These are phyloP conservation scores for Leptopilina drosophilae DNA, from an alignment of 2,888 invertebrate genomes.

Conservation along the genomic window DNA sequence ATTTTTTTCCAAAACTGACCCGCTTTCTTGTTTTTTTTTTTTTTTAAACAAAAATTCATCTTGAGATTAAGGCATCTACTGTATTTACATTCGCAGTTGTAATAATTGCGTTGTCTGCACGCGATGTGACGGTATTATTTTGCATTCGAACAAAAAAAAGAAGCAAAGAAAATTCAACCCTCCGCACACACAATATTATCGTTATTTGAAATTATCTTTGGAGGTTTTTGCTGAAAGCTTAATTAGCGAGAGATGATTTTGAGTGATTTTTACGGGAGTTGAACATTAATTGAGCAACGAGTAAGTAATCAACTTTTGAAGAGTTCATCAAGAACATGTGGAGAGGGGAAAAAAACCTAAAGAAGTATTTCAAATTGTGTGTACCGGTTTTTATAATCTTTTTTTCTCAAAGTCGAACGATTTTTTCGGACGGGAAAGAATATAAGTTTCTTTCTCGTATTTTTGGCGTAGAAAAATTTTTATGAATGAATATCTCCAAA, in stretches of 20 bases:
- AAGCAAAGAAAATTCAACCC: too few species aligned
- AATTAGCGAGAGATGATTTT: conserved; percentile 25
- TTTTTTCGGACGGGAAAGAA: not conserved
- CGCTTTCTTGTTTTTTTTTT: conserved; percentile 1
- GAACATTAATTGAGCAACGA: conserved; percentile 19
- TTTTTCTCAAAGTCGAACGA: too few species aligned
- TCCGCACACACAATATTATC: not conserved
- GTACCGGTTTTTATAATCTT: not conserved
- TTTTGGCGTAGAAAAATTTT: not conserved
- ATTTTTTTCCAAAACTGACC: not conserved
- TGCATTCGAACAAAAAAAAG: not conserved
- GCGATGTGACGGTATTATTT: conserved; percentile 26
- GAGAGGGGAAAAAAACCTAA: not conserved
- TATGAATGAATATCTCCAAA: conserved; percentile 12
- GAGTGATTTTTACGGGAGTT: not conserved
- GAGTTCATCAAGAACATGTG: conserved; percentile 1
- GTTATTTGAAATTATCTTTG: conserved; percentile 18
- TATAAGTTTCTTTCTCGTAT: not conserved
- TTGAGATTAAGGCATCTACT: not conserved
- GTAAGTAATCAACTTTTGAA: not conserved
- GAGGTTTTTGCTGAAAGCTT: conserved; percentile 25
- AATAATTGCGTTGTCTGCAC: conserved; percentile 23
- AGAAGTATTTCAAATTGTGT: not conserved
- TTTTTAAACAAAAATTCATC: not conserved
- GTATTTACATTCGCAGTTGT: conserved; percentile 21